Base-by-base conservation (phyloP, 2,797 vertebrate genomes). In the Cyprinella venusta region DNA sequence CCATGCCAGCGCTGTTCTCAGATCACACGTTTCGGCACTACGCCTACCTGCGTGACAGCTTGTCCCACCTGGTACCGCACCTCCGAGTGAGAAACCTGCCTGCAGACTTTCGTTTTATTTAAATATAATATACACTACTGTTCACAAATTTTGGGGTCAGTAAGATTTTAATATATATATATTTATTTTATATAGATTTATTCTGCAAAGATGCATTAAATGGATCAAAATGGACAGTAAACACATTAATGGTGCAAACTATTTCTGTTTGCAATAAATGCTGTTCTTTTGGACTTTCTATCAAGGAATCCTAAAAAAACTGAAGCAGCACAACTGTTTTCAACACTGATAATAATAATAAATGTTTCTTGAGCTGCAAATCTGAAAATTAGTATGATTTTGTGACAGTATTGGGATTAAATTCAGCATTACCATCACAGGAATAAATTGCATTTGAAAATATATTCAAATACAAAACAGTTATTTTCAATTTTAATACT, bases 11-110 rank as follows among this genome's bases (percentile, higher is more conserved):
- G 0, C 93, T 99, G 76, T 99, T 99, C 93, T 99, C 98, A 0
- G 97, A 98, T 87, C 98, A 99, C 87, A 99, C 98, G 0, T 98
- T 98, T 90, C 92, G 97, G 69, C 98, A 99, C 90, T 99, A 99
- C 0, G 95, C 97, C 9, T 99, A 99, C 90, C 95, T 99, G 78
- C 94, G 97, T 40, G 98, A 99, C 94, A 99, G 98, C 8, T 96
- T 99, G 84, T 99, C 97, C 0, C 97, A 99, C 85, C 96, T 99
- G 2, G 98, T 99, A 0, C 98, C 98, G 2, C 94, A 96, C 0
- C 92, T 99, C 4, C 93, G 95, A 74, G 98, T 99, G 90, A 96
- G 96, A 90, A 76, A 69, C 56, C 61, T 67, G 33, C 59, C n/a
- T 80, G 33, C 42, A 76, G 74, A n/a, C 33, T 76, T 56, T 59